A percentile compares a stretch with the other conserved stretches of the same genome.
Evolutionary conservation across 2,797 vertebrate genomes (phyloP).

Genomic region (Crocidura indochinensis): DNA sequence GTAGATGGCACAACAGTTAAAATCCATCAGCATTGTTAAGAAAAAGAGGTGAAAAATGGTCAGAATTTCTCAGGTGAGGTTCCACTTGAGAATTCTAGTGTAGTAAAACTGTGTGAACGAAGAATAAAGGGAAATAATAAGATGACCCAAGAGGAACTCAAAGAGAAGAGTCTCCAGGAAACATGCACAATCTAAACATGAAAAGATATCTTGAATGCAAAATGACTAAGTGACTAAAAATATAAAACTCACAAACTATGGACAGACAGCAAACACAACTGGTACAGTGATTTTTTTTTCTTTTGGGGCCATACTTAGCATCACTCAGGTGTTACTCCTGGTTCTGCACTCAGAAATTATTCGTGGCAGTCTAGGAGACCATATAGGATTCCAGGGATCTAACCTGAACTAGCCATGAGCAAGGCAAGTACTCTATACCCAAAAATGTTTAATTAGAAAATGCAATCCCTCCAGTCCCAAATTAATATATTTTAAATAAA

Average conservation of each 20-base stretch:
- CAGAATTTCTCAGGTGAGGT: background rate
- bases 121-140: background rate
- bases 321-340: too few species aligned
- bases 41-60: background rate
- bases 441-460: too few species aligned
- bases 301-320: too few species aligned
- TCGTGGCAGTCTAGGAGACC: too few species aligned
- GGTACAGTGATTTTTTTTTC: background rate
- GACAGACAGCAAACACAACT: background rate
- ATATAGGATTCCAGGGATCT: too few species aligned
- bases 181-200: background rate
- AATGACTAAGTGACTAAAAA: background rate
- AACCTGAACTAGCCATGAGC: too few species aligned
- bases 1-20: constrained; percentile 38
- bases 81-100: background rate
- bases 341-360: too few species aligned
- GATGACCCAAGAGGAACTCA: background rate
- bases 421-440: too few species aligned
- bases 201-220: background rate
- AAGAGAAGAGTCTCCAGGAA: background rate
- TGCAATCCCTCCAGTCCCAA: too few species aligned
- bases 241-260: background rate
- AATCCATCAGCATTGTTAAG: background rate
- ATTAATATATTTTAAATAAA: background rate
- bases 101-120: background rate